Evolutionary conservation across 2,797 vertebrate genomes (phyloP), one percentile per base, ranked within the genome.

Genomic region (Leucoraja ocellata): DNA sequence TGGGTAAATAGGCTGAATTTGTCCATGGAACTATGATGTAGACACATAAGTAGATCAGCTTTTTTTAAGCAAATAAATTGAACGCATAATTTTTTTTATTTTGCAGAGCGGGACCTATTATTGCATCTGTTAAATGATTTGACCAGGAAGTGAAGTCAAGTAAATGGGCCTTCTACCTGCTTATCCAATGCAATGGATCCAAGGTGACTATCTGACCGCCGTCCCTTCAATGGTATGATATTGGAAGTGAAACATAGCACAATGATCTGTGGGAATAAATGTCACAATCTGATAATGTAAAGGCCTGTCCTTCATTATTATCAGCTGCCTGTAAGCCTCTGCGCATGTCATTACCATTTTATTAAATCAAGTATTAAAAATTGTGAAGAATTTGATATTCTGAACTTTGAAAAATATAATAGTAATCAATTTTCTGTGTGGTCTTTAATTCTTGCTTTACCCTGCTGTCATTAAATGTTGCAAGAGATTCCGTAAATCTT

Each of bases 71-170:
- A 92, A 92, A 28, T 28, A 16, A 92, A 76, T n/a, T 54, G 18
- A 23, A 63, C 16, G 21, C 25, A 14, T 54, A 28, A 46, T 28
- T 54, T 73, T 11, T 10, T 73, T 94, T 93, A 94, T 23, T 95
- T 94, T 93, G 71, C 94, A 97, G 96, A 96, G 88, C 96, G 94
- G 93, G 88, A 94, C 71, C 93, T 94, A 81, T 78, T 96, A 63
- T 94, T 95, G 93, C 93, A 92, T 74, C 93, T 94, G 90, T 80
- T 95, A 93, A 94, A 93, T 7, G 94, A 86, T 93, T 78, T 91
- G 61, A 54, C n/a, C 78, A 73, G 74, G 93, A 93, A 93, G 93
- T 93, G 94, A 93, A 32, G 93, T 94, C 73, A 94, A 95, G 65
- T 23, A 46, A 21, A 94, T 86, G 61, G 93, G 94, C 80, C 91